These are phyloP conservation scores for Zaprionus obscuricornis DNA, from an alignment of 2,888 invertebrate genomes.

Conservation along the genomic window DNA sequence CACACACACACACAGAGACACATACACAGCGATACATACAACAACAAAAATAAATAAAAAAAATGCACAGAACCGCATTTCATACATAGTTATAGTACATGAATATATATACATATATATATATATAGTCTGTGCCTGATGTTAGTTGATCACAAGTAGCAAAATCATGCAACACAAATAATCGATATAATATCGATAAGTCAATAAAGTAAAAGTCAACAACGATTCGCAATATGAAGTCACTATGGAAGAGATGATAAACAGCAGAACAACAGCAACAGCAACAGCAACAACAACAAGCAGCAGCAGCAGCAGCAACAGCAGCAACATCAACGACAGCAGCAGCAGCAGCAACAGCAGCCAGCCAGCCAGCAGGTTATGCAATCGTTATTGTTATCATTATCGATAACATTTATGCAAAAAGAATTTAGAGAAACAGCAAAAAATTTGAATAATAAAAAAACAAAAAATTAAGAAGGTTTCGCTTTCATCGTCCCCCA, in stretches of 20 bases:
- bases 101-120: conserved; percentile 12
- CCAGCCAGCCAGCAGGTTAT: conserved; percentile 32
- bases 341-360: conserved; percentile 10
- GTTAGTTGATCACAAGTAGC: conserved; percentile 21
- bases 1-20: conserved; percentile 19
- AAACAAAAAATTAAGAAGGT: conserved; percentile 23
- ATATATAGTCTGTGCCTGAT: conserved; percentile 18
- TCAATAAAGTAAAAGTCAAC: conserved; percentile 28
- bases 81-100: conserved; percentile 2
- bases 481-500: conserved; percentile 37
- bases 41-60: conserved; percentile 2
- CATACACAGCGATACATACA: conserved; percentile 16
- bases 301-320: conserved; percentile 11
- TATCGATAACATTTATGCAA: conserved; percentile 23
- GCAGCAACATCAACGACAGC: conserved; percentile 13
- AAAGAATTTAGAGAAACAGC: conserved; percentile 21
- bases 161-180: conserved; percentile 16
- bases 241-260: conserved; percentile 8
- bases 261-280: neutral
- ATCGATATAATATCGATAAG: conserved; percentile 14
- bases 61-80: neutral
- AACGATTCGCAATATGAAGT: conserved; percentile 6
- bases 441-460: conserved; percentile 1
- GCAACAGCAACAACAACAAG: neutral
- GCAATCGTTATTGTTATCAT: conserved; percentile 5